phyloP scores from a whole-genome alignment of 1,140 invertebrate species.

The Temnothorax curvispinosus region DNA sequence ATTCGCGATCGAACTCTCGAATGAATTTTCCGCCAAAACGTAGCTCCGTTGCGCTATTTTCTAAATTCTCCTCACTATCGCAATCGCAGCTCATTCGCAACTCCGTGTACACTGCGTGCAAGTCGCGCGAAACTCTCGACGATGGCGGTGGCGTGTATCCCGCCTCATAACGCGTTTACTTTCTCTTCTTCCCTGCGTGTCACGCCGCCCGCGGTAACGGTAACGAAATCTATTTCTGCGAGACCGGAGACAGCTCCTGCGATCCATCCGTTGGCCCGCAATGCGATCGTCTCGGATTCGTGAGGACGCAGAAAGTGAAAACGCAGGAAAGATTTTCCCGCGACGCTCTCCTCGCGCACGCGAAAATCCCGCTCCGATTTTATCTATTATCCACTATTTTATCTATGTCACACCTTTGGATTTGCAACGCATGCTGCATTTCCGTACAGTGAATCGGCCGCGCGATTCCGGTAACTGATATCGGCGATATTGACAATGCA shows the following conservation, averaged over 20 bases:
- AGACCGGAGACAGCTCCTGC: background rate
- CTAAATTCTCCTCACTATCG: constrained; percentile 11
- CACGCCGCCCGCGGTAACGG: background rate
- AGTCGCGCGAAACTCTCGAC: constrained; percentile 24
- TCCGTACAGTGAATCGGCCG: background rate
- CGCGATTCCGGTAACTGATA: background rate
- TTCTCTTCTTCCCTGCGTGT: constrained; percentile 24
- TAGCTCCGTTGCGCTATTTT: background rate
- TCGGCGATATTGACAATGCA: background rate
- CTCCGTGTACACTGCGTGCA: background rate
- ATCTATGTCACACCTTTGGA: background rate
- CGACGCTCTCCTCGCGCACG: background rate
- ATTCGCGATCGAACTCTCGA: background rate
- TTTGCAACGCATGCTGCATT: background rate
- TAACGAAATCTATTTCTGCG: constrained; percentile 12
- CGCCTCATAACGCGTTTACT: constrained; percentile 27
- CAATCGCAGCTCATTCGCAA: constrained; percentile 7
- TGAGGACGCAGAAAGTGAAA: background rate
- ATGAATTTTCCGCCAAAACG: background rate
- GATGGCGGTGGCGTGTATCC: background rate
- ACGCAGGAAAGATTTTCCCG: background rate
- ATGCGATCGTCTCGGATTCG: background rate
- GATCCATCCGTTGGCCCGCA: background rate
- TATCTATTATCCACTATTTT: background rate
- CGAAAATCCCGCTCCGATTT: background rate